Base-by-base conservation (phyloP, 2,888 invertebrate genomes). In the Omphaloscelis lunosa region DNA sequence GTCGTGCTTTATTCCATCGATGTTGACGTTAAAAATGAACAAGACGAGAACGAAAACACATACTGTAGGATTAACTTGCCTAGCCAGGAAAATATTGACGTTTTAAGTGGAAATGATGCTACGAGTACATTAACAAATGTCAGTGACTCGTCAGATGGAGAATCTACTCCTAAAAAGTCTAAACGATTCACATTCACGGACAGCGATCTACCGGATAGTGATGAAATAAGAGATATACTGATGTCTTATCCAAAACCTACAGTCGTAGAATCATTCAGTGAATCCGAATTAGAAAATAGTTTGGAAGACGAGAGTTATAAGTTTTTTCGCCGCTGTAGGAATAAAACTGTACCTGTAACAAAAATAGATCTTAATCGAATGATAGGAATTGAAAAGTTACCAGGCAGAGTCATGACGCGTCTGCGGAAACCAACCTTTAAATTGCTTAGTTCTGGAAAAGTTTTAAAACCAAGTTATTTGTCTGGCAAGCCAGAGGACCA, bases 191-290 rank as follows among this genome's bases (percentile, higher is more conserved):
- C 90, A 75, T 91, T 94, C 67, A 91, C 93, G 83, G 91, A 92
- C 29, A 92, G 90, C 2, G 94, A 95, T 75, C 90, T 96, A 68
- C 96, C 95, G 2, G 90, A 92, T 70, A 95, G 94, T 77, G 94
- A 95, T 88, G 95, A 96, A 91, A 96, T 95, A 66, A 94, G 93
- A 87, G 92, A 89, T n/a, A 91, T 88, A 83, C 89, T 94, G 4
- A 86, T 90, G 39, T 71, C 87, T 9, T 84, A 81, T 63, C 68
- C 84, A 8, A 92, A 85, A 84, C 72, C 83, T 23, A 11, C 61
- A 4, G 85, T 88, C 4, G 90, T 89, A 23, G 94, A 93, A 75
- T 89, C 91, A 12, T 94, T 93, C 0, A 95, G 48, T 86, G 95
- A 95, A 58, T 94, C 95, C 8, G 96, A 95, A 77, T 72, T 84